Evolutionary conservation across 2,888 invertebrate species (phyloP), one percentile per base, ranked within the genome.

Genomic region (Conistra vaccinii): DNA sequence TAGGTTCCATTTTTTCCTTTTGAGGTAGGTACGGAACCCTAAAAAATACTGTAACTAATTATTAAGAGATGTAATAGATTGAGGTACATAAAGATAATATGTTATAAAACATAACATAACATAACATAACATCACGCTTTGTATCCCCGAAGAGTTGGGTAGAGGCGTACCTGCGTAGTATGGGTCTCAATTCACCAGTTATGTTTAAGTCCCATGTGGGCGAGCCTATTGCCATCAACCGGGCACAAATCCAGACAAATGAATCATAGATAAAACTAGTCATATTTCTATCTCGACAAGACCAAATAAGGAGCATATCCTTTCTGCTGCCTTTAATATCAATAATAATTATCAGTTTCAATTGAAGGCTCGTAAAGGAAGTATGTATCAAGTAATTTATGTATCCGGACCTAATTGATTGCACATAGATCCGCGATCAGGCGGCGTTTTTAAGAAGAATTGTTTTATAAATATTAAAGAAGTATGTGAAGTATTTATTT

Each of bases 351-450:
- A 32, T 32, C 17, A 17, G 48, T 35, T 55, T 71, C 9, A 68
- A 51, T 42, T 35, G 42, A 62, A 62, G 32, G 51, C 42, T 39
- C 29, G 0, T 48, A 12, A 0, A 80, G 73, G 74, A 78, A 80
- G 80, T 58, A 67, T 39, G 26, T 57, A 58, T 6, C 2, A n/a
- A 67, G 51, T 57, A 63, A 78, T 80, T 73, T 68, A 80, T 78
- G 51, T 58, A 58, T 53, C 57, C 67, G 67, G 57, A 73, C 3
- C 23, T 73, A 39, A 67, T 67, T 67, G 35, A 57, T 48, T 66
- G 45, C 9, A 57, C 12, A 29, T 32, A 48, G 42, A 60, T 72
- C 72, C 53, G 78, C n/a, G 12, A 51, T 5, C 48, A 57, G 35
- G 17, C 10, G 32, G 10, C 3, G 78, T 6, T 57, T 57, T 26